phyloP scores from a whole-genome alignment of 2,888 invertebrate species.

The Campopleginae sp. region DNA sequence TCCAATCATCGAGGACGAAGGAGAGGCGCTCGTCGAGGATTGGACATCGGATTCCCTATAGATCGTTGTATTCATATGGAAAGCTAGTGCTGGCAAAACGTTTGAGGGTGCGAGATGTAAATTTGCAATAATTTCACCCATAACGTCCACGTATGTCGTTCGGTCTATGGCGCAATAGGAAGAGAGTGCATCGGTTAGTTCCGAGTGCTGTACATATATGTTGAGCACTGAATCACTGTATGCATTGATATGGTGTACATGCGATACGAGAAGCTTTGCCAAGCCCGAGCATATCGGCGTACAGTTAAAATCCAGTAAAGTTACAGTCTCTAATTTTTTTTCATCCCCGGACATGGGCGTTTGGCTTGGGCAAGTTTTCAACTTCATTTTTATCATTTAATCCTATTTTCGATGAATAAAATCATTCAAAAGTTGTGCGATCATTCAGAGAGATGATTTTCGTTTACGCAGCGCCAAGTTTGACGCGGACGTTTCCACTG shows the following conservation, averaged over 20 bases:
- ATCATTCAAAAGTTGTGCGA: background rate
- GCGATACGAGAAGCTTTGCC: conserved; percentile 54
- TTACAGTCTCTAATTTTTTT: conserved; percentile 1
- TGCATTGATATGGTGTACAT: conserved; percentile 21
- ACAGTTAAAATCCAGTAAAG: conserved; percentile 26
- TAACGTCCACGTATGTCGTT: conserved; percentile 58
- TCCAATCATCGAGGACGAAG: background rate
- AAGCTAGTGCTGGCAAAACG: conserved; percentile 52
- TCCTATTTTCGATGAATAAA: background rate
- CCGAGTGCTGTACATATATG: conserved; percentile 16
- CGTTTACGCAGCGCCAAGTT: background rate
- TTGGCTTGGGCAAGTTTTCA: background rate
- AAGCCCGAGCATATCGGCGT: conserved; percentile 52
- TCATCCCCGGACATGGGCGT: background rate
- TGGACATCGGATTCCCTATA: conserved; percentile 10
- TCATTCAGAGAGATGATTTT: background rate
- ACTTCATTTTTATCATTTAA: conserved; percentile 1
- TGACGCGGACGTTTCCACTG: background rate
- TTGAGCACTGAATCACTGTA: conserved; percentile 33
- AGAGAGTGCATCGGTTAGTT: conserved; percentile 45
- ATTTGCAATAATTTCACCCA: conserved; percentile 67
- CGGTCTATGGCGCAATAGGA: conserved; percentile 40
- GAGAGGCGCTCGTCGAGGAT: background rate
- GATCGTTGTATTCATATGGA: conserved; percentile 10
- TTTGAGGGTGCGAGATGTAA: conserved; percentile 64